These are phyloP conservation scores for Drosophila virilis DNA, from an alignment of 1,140 invertebrate species.

Conservation along the genomic window DNA sequence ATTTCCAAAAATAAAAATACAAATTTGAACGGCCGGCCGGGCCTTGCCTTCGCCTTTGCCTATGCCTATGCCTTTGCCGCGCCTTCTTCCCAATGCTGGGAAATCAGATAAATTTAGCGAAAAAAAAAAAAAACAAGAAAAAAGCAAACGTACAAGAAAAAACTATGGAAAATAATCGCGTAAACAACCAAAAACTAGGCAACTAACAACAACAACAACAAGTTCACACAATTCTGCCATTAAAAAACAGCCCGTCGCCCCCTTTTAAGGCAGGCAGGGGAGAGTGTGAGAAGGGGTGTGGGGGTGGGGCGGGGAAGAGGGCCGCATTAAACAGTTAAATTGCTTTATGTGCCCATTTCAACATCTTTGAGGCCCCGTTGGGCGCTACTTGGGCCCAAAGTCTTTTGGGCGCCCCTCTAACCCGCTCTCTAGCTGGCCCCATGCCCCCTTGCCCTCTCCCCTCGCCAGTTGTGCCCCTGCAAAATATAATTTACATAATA, in stretches of 20 bases:
- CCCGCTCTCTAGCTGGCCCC: too few species aligned
- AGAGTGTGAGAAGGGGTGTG: too few species aligned
- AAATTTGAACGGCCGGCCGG: too few species aligned
- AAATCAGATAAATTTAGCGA: constrained; percentile 71
- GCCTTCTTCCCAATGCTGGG: constrained; percentile 7
- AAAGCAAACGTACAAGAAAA: constrained; percentile 18
- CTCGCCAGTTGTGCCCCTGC: constrained; percentile 55
- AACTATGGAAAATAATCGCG: constrained; percentile 64
- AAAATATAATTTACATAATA: constrained; percentile 79
- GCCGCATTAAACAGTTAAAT: constrained; percentile 76
- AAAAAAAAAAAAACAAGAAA: constrained; percentile 25
- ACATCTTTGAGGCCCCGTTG: constrained; percentile 60
- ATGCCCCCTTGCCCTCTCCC: too few species aligned
- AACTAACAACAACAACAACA: constrained; percentile 43
- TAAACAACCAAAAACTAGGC: constrained; percentile 45
- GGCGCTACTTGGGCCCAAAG: constrained; percentile 57
- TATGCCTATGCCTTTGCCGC: background rate
- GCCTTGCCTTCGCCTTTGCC: background rate
- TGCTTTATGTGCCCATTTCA: constrained; percentile 78
- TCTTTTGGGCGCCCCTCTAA: background rate
- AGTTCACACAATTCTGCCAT: constrained; percentile 74
- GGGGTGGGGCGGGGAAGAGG: constrained; percentile 10
- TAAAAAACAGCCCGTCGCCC: constrained; percentile 33
- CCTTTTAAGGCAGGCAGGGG: background rate
- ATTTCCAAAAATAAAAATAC: constrained; percentile 77